Base-by-base conservation (phyloP, 2,888 invertebrate genomes). In the Drosophila quinaria region DNA sequence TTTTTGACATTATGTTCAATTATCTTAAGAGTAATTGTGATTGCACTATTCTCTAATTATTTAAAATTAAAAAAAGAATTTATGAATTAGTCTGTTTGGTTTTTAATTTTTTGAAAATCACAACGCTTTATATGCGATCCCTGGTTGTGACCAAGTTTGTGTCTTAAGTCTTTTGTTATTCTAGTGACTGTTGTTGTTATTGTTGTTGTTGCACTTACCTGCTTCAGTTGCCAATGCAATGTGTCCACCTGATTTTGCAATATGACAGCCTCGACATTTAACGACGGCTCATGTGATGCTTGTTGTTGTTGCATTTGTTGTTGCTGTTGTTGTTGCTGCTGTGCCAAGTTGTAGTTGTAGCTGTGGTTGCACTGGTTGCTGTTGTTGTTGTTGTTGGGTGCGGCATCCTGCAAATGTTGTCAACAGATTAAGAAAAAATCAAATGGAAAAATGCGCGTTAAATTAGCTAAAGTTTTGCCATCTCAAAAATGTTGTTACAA, bases 221-320 rank as follows among this genome's bases (percentile, higher is more conserved):
- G 95, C 93, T 95, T 95, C 70, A 95, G 92, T 91, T 95, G 95
- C 95, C 95, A 95, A 89, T 95, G 94, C 75, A 95, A 92, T 64
- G 95, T 95, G 89, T 95, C 94, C 80, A 95, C 94, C 92, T 95
- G 95, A 62, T 94, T 94, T 91, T 95, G 95, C 74, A 95, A 93
- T 81, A 94, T 93, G 78, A 95, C 94, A 86, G 93, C 94, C 93
- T 95, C 95, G 81, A 95, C 94, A 87, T 91, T 92, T 71, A 91
- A 71, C 47, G 78, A 78, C 35, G 74, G 87, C 22, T 86, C 87
- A 19, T 78, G 78, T 10, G 69, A 5, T 47, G 52, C 74, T 15
- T 71, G 77, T 41, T 60, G 74, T 17, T 19, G 72, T 65, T 39
- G 65, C 39, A 60, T 75, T 5, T 55, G 72, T 37, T 68, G 71